Evolutionary conservation across 1,140 invertebrate genomes (phyloP).

Genomic region (Danaus plexippus): DNA sequence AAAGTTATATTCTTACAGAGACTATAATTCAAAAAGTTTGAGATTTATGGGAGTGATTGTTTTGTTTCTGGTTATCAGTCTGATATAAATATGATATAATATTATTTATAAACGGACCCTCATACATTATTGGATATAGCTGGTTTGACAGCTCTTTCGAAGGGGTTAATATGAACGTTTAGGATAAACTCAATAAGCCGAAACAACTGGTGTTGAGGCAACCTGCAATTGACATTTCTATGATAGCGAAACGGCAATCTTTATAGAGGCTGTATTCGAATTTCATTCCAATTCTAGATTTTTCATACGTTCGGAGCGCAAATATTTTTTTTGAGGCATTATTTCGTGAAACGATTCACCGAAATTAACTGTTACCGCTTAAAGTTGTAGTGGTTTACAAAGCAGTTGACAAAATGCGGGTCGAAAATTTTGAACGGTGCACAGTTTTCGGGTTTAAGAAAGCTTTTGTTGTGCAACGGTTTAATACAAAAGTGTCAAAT

Average conservation of each 20-base stretch:
- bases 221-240: slow-evolving; percentile 64
- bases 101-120: slow-evolving; percentile 47
- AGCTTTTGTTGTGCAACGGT: slow-evolving; percentile 70
- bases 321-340: slow-evolving; percentile 12
- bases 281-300: slow-evolving; percentile 9
- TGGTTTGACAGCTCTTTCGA: slow-evolving; percentile 65
- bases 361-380: slow-evolving; percentile 31
- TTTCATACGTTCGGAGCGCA: slow-evolving; percentile 5
- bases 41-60: slow-evolving; percentile 52
- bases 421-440: slow-evolving; percentile 59
- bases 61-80: slow-evolving; percentile 54
- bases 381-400: slow-evolving; percentile 34
- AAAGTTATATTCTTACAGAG: slow-evolving; percentile 62
- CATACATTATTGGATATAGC: slow-evolving; percentile 57
- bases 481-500: slow-evolving; percentile 72
- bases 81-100: slow-evolving; percentile 42
- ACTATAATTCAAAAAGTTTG: slow-evolving; percentile 48
- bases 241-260: slow-evolving; percentile 51
- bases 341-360: slow-evolving; percentile 5
- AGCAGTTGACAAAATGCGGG: slow-evolving; percentile 63
- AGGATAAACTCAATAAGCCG: slow-evolving; percentile 68
- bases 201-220: slow-evolving; percentile 66
- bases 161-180: slow-evolving; percentile 69
- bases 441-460: slow-evolving; percentile 70
- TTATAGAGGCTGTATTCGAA: slow-evolving; percentile 23